Conservation (phyloP, 2,888 invertebrate species). For the Drosophila nr. perissopoda region DNA sequence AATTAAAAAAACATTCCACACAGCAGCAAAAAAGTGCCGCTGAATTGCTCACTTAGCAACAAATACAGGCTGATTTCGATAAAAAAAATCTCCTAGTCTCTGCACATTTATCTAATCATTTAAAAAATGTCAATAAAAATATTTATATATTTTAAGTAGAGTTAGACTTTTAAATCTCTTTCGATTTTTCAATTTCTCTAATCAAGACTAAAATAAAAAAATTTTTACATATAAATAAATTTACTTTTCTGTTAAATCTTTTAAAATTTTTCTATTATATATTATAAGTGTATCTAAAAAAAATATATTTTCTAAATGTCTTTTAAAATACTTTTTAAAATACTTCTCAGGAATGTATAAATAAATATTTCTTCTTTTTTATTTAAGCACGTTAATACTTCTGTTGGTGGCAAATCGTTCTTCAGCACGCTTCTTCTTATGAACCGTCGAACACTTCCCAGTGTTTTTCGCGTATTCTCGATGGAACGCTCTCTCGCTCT, state of each 20-base stretch:
- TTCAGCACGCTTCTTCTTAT: not conserved
- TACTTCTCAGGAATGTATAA: too few relatives aligned
- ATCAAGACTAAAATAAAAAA: too few relatives aligned
- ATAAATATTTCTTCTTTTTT: too few relatives aligned
- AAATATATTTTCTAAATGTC: not conserved
- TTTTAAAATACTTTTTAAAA: not conserved
- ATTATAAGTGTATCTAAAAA: not conserved
- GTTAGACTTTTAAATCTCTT: not conserved
- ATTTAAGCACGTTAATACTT: too few relatives aligned
- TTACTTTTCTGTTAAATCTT: too few relatives aligned
- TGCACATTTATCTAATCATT: not conserved
- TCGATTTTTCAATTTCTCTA: too few relatives aligned
- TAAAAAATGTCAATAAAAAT: not conserved
- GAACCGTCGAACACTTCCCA: not conserved
- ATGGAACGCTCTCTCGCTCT: not conserved
- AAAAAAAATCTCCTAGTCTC: not conserved
- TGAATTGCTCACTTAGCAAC: constrained; percentile 13
- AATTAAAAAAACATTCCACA: constrained; percentile 20
- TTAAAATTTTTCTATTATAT: too few relatives aligned
- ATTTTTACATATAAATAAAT: too few relatives aligned
- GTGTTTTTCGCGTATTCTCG: not conserved
- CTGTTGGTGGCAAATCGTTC: not conserved
- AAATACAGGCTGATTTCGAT: constrained; percentile 31
- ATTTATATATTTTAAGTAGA: not conserved
- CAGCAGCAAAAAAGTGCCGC: constrained; percentile 18